Evolutionary conservation across 2,888 invertebrate genomes (phyloP), one percentile per base, ranked within the genome.

Genomic region (Drosophila tripunctata): DNA sequence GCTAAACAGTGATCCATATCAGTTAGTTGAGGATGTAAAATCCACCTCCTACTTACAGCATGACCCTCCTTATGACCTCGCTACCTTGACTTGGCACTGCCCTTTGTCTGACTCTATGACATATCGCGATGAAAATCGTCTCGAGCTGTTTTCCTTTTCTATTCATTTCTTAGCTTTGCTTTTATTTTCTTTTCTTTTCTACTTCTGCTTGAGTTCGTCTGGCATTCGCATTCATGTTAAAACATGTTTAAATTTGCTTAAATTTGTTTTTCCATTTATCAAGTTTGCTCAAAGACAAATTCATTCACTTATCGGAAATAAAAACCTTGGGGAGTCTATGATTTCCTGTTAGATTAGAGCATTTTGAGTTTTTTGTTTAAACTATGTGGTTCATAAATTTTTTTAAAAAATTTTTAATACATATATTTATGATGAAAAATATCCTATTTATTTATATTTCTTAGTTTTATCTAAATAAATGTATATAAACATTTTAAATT

Each of bases 71-170:
- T 14, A n/a, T 41, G 40, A 33, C 7, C 27, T n/a, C n/a, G n/a
- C 21, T 8, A n/a, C n/a, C 35, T 21, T 35, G 21, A 51, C 48
- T 51, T n/a, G 12, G n/a, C 21, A 19, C 65, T 56, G 60, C 45
- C 62, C 69, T 78, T 71, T 80, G 78, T 83, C 69, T 83, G 71
- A 15, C 14, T 36, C 78, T 68, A 60, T 71, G 75, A 82, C 76
- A 80, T 80, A 82, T 81, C 83, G 78, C 71, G 80, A 82, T 82
- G 65, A 51, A 12, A 43, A 65, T 56, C 55, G 55, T 43, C 71
- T 73, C 27, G 41, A 45, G 52, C 14, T 73, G 27, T 50, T 31
- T 52, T 51, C 19, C 19, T 50, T 47, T 51, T 52, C 63, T 70
- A 14, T 36, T 47, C 38, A 43, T 43, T 56, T 67, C 17, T 31